Evolutionary conservation across 2,888 invertebrate species (phyloP), one percentile per base, ranked within the genome.

Genomic region (Vanessa cardui): DNA sequence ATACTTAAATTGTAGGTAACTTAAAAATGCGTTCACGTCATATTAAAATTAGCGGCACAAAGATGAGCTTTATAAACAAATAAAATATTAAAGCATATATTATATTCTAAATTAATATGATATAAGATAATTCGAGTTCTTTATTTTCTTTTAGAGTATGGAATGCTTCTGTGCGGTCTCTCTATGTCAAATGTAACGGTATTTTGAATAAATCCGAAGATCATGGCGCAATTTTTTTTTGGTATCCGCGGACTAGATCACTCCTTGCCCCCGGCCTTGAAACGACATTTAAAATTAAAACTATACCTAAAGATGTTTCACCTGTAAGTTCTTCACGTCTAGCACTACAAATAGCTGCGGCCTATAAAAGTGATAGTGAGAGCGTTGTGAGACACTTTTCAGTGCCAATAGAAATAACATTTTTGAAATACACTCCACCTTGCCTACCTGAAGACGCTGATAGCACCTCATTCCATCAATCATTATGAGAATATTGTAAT

Each of bases 171-270:
- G 18, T 74, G 0, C 83, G 80, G 9, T 77, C 83, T 4, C 80
- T 90, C 58, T 87, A 87, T 72, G 64, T 89, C 20, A 78, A 83
- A 26, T 83, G 78, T 68, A 85, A 84, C 69, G 86, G 86, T 0
- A 65, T 90, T 4, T 88, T 86, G 85, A 76, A 83, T 31, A 84
- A 83, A 0, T 77, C 71, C 0, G 83, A 82, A 3, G 77, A 81
- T 3, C 74, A 83, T 6, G 88, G 88, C 0, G 89, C 89, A 0
- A 80, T 80, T 52, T 90, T 88, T 89, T 56, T 70, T 20, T 83
- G 82, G 68, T 80, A 73, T 21, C 89, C 89, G 5, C 82, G 78
- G n/a, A 88, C 83, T 5, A 82, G 87, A 71, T 77, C 84, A 63
- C 78, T 80, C 33, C 65, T 90, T 18, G 82, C 88, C 4, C 83